Conservation (phyloP, 2,888 invertebrate species). For the Neoitamus cyanurus region DNA sequence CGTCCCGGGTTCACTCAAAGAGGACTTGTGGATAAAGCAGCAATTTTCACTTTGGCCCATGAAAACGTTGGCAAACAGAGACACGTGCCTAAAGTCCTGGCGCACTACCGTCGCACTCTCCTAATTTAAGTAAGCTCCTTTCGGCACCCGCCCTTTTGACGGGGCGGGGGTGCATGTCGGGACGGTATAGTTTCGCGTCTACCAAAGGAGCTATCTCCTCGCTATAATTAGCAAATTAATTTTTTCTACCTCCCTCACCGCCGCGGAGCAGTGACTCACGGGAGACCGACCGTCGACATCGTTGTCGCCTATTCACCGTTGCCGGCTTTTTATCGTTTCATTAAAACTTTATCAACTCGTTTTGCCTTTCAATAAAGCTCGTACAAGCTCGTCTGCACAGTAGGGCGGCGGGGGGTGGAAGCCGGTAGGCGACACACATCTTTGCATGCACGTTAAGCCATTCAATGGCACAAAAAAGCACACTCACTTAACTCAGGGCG, state of each 20-base stretch:
- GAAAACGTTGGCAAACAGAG: background rate
- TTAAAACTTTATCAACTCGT: slow-evolving; percentile 44
- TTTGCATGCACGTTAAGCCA: slow-evolving; percentile 27
- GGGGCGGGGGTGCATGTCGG: background rate
- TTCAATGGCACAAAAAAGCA: slow-evolving; percentile 34
- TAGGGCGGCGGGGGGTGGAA: background rate
- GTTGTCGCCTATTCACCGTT: background rate
- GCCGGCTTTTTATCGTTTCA: slow-evolving; percentile 42
- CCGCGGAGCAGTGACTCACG: background rate
- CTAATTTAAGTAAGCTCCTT: background rate
- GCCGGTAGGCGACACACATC: background rate
- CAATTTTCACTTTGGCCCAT: background rate
- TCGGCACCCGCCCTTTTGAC: too few species aligned
- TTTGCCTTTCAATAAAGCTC: slow-evolving; percentile 37
- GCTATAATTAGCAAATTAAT: slow-evolving; percentile 37
- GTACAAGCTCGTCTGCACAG: background rate
- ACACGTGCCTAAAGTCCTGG: background rate
- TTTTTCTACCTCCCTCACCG: background rate
- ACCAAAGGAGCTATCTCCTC: slow-evolving; percentile 14
- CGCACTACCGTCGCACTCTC: background rate
- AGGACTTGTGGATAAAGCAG: background rate
- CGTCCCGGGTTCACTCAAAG: background rate
- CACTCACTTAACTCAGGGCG: slow-evolving; percentile 24
- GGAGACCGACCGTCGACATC: background rate
- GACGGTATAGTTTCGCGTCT: background rate